Evolutionary conservation across 2,797 vertebrate species (phyloP), one percentile per base, ranked within the genome.

Genomic region (Brachyalestes nurse): DNA sequence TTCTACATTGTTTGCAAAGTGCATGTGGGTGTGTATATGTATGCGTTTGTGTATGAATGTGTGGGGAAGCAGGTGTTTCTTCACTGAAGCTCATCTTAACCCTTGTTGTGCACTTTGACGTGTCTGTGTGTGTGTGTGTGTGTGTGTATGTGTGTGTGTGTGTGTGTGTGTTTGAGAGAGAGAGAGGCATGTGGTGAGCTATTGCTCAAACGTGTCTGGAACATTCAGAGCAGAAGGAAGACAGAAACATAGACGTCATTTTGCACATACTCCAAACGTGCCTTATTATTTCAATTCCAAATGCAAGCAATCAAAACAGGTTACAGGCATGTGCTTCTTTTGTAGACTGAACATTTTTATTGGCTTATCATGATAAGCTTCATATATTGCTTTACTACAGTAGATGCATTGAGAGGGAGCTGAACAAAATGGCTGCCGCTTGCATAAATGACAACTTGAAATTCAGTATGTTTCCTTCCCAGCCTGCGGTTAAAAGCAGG

Each of bases 381-480:
- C 40, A 21, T 40, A 9, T 66, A 77, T 60, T 61, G n/a, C 25
- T 49, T 45, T 58, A 55, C 13, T 38, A 38, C 17, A 77, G 47
- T 14, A 19, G 17, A 60, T 40, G 10, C 49, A 57, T 64, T 83
- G 78, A 78, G 66, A 69, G 85, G 85, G 82, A 87, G 77, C 77
- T 72, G 87, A 90, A 93, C 92, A 95, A 95, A 94, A 95, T 94
- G 93, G 93, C 92, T 86, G 90, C 91, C 79, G 62, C 65, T 75
- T 69, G 89, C 90, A 89, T 88, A 90, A 90, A 82, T 84, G 78
- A 82, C 84, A 79, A 81, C 78, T 42, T 85, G 77, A 17, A 58
- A 47, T 51, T 19, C 73, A 64, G 34, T 42, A 42, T 34, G 42
- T 65, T 51, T 51, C 45, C 71, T 84, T 75, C 57, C n/a, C 65